Conservation (phyloP, 2,888 invertebrate genomes). For the Lepetodrilus schrolli region DNA sequence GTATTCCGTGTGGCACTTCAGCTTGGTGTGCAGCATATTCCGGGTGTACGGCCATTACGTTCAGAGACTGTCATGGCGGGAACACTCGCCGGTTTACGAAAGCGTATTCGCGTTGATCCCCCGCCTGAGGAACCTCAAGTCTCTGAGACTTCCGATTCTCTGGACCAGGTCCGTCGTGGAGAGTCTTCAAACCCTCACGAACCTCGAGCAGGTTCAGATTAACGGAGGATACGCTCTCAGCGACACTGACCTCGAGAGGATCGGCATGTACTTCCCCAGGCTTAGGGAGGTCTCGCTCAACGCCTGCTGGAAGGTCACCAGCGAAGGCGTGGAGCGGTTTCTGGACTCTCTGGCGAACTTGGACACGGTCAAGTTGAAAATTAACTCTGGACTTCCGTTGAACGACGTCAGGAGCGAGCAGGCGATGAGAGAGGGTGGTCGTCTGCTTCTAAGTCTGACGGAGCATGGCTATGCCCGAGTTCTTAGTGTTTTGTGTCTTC, state of each 20-base stretch:
- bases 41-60: conserved; percentile 58
- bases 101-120: conserved; percentile 58
- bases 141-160: conserved; percentile 58
- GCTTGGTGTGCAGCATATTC: conserved; percentile 55
- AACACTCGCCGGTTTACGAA: conserved; percentile 61
- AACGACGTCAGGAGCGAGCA: conserved; percentile 56
- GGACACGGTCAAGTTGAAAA: conserved; percentile 56
- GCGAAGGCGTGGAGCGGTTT: conserved; percentile 48
- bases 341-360: conserved; percentile 44
- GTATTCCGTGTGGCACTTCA: conserved; percentile 53
- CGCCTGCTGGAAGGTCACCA: conserved; percentile 61
- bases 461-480: conserved; percentile 39
- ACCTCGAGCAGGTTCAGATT: conserved; percentile 57
- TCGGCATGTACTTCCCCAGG: conserved; percentile 50
- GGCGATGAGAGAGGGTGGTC: conserved; percentile 54
- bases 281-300: conserved; percentile 57
- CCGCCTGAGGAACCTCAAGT: conserved; percentile 48
- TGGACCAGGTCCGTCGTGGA: conserved; percentile 61
- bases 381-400: conserved; percentile 58
- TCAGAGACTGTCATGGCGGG: conserved; percentile 59
- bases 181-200: conserved; percentile 44
- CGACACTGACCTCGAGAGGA: conserved; percentile 51
- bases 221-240: conserved; percentile 60
- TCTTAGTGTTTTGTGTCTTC: conserved; percentile 58
- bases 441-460: conserved; percentile 45